Conservation (phyloP, 2,113 vertebrate species). For the Rhipidura dahli region DNA sequence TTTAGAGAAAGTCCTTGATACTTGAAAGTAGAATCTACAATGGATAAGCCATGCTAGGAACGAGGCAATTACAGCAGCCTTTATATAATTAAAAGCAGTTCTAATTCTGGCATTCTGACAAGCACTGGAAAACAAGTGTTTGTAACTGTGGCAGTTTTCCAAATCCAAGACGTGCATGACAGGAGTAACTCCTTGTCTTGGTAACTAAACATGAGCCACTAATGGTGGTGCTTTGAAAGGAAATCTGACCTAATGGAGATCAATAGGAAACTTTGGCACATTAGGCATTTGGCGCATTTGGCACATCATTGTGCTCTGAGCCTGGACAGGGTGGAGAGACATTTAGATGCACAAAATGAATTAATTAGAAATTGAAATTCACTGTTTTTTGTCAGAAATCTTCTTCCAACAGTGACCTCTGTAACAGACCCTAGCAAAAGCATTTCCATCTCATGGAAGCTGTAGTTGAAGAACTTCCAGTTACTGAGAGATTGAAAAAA, state of each 20-base stretch:
- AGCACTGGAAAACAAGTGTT: constrained; percentile 24
- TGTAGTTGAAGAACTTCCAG: background rate
- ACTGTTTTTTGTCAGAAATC: background rate
- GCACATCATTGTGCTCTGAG: background rate
- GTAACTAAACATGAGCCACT: background rate
- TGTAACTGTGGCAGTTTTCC: constrained; percentile 40
- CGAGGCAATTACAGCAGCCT: constrained; percentile 2
- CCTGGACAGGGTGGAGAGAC: background rate
- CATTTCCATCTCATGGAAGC: background rate
- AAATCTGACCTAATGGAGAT: background rate
- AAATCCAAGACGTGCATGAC: constrained; percentile 7
- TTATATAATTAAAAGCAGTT: constrained; percentile 47
- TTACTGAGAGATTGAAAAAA: background rate
- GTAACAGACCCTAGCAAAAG: background rate
- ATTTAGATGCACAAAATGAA: background rate
- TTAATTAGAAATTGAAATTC: constrained; percentile 17
- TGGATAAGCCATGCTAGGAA: constrained; percentile 19
- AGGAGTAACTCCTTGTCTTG: constrained; percentile 9
- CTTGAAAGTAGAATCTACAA: constrained; percentile 35
- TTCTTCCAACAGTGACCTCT: background rate
- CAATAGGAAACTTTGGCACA: background rate
- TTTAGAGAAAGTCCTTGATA: constrained; percentile 26
- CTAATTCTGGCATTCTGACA: constrained; percentile 55
- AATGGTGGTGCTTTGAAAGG: background rate
- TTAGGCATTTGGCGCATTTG: too few species aligned